Percentiles rank a stretch among this genome's conserved stretches.
phyloP scores from a whole-genome alignment of 2,888 invertebrate genomes.

The Drosophila peninsularis region DNA sequence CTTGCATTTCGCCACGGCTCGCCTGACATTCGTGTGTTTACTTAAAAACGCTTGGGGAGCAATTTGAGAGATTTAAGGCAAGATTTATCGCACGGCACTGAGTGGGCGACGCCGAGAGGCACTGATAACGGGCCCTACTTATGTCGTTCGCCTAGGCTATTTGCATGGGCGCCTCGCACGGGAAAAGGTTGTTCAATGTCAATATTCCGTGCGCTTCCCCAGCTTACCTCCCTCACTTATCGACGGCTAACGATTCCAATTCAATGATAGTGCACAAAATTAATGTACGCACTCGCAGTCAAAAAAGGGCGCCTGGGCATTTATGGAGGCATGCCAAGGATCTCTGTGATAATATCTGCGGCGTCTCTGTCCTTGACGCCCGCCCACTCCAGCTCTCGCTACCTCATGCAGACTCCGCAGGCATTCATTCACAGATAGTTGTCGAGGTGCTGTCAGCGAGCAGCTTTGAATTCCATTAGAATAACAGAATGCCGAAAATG shows the following conservation, averaged over 20 bases:
- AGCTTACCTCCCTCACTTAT: constrained; percentile 13
- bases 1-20: constrained; percentile 16
- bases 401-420: constrained; percentile 7
- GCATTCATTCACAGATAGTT: constrained; percentile 30
- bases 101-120: constrained; percentile 65
- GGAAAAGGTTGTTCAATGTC: constrained; percentile 62
- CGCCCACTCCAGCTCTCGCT: constrained; percentile 16
- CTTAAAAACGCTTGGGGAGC: constrained; percentile 72
- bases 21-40: constrained; percentile 62
- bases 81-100: constrained; percentile 67
- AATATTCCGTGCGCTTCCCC: background rate
- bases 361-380: constrained; percentile 38
- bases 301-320: constrained; percentile 46
- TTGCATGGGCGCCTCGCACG: constrained; percentile 62
- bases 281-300: constrained; percentile 52
- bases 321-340: constrained; percentile 28
- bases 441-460: constrained; percentile 28
- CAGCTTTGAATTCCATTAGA: constrained; percentile 49
- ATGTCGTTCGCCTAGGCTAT: constrained; percentile 39
- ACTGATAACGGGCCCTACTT: constrained; percentile 42
- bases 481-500: constrained; percentile 16
- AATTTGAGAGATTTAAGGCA: constrained; percentile 70
- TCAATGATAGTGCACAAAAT: constrained; percentile 72
- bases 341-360: constrained; percentile 35
- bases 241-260: constrained; percentile 53